Conservation (phyloP, 2,888 invertebrate species). For the Apantesis nais region DNA sequence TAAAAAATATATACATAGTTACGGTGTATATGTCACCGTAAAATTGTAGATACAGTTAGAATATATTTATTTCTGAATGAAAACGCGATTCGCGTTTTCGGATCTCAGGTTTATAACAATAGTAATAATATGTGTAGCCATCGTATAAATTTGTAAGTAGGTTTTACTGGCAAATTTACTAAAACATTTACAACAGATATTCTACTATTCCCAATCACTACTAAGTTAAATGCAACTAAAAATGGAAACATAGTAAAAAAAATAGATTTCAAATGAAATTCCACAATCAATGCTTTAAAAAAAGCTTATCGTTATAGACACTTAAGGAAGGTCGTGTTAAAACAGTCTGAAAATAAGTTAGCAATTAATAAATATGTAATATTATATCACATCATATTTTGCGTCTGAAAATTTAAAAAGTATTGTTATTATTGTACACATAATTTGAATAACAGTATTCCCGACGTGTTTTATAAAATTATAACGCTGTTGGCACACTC, state of each 20-base stretch:
- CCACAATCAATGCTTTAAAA: background rate
- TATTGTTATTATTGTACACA: background rate
- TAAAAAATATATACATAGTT: too few species aligned
- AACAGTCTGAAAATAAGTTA: background rate
- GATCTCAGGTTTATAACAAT: too few species aligned
- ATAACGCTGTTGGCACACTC: too few species aligned
- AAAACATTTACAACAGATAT: background rate
- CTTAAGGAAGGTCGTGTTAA: background rate
- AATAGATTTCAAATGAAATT: background rate
- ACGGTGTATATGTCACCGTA: too few species aligned
- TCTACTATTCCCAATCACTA: background rate
- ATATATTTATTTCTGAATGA: too few species aligned
- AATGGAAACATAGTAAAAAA: background rate
- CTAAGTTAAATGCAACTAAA: background rate
- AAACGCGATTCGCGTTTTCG: too few species aligned
- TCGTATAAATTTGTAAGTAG: too few species aligned
- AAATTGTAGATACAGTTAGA: too few species aligned
- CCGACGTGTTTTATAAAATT: too few species aligned
- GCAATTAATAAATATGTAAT: background rate
- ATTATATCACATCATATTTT: background rate
- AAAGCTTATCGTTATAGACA: background rate
- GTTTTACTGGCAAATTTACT: background rate
- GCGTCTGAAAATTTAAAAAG: background rate
- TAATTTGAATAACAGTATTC: too few species aligned
- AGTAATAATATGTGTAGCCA: too few species aligned